Percentiles rank a stretch among this genome's conserved stretches.
These are phyloP conservation scores for Philhelius pedissequus DNA, from an alignment of 2,888 invertebrate genomes.

Conservation along the genomic window DNA sequence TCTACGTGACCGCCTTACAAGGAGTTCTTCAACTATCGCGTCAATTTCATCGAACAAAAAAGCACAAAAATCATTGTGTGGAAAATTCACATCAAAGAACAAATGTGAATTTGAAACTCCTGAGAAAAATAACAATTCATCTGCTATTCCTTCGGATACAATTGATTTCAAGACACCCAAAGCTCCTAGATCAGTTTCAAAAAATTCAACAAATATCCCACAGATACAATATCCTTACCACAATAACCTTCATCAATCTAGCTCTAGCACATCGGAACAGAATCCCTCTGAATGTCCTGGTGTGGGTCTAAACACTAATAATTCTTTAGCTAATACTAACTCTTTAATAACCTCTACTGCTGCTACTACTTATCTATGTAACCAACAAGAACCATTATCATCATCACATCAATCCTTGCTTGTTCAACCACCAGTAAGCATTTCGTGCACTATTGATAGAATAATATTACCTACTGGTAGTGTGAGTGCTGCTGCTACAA, in stretches of 20 bases:
- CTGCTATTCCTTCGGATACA: constrained; percentile 36
- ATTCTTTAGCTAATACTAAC: constrained; percentile 50
- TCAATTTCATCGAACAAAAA: constrained; percentile 32
- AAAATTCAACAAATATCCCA: constrained; percentile 11
- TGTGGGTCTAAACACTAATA: constrained; percentile 68
- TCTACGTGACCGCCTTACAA: constrained; percentile 76
- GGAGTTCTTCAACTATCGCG: constrained; percentile 63
- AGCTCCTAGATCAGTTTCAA: constrained; percentile 72
- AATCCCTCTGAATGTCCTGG: constrained; percentile 57
- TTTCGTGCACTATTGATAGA: constrained; percentile 69
- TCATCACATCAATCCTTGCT: constrained; percentile 69
- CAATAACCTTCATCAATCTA: neutral
- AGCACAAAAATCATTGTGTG: constrained; percentile 31
- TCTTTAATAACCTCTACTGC: constrained; percentile 35
- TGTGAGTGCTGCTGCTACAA: constrained; percentile 74
- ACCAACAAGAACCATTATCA: constrained; percentile 70
- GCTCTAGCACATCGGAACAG: constrained; percentile 35
- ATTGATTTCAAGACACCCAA: constrained; percentile 78
- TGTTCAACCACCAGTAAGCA: constrained; percentile 69
- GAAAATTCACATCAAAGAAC: constrained; percentile 41
- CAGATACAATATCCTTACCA: constrained; percentile 7
- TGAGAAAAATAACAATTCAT: constrained; percentile 3
- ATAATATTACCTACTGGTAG: constrained; percentile 58
- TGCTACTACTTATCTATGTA: constrained; percentile 57
- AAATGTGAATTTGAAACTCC: constrained; percentile 66